Percentiles rank a stretch among this genome's conserved stretches.
These are phyloP conservation scores for Mystacides longicornis DNA, from an alignment of 2,888 invertebrate genomes.

Conservation along the genomic window DNA sequence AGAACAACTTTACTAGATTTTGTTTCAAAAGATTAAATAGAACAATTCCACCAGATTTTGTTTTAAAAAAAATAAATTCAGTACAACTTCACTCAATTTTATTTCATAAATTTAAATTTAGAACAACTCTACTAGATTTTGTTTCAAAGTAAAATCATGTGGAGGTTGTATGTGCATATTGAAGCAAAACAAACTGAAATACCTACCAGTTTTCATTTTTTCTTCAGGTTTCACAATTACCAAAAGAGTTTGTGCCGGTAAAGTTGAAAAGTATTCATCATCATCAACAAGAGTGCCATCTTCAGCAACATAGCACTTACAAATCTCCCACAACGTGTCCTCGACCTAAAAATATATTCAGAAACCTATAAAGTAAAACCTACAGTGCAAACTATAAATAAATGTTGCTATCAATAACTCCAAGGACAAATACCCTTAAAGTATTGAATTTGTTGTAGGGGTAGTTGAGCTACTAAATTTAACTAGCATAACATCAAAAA, in stretches of 20 bases:
- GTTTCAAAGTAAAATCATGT: too few relatives aligned
- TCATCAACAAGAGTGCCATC: conserved; percentile 68
- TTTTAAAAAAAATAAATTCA: too few relatives aligned
- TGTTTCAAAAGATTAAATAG: too few relatives aligned
- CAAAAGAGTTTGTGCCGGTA: conserved; percentile 69
- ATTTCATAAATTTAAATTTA: too few relatives aligned
- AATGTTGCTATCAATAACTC: conserved; percentile 8
- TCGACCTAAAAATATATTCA: conserved; percentile 44
- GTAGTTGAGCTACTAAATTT: not conserved
- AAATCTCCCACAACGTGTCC: conserved; percentile 42
- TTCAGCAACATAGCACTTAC: conserved; percentile 50
- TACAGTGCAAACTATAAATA: not conserved
- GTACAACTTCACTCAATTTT: too few relatives aligned
- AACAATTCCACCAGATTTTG: too few relatives aligned
- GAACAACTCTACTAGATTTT: too few relatives aligned
- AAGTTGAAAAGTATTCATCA: conserved; percentile 67
- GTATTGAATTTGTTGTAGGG: not conserved
- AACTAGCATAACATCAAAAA: not conserved
- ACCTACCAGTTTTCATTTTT: conserved; percentile 54
- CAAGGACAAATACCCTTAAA: conserved; percentile 5
- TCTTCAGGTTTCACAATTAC: conserved; percentile 49
- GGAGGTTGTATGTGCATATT: too few relatives aligned
- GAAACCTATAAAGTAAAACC: too few relatives aligned
- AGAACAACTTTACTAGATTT: too few relatives aligned
- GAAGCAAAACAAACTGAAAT: too few relatives aligned